Conservation (phyloP, 2,888 invertebrate species). For the Amiota mariae region DNA sequence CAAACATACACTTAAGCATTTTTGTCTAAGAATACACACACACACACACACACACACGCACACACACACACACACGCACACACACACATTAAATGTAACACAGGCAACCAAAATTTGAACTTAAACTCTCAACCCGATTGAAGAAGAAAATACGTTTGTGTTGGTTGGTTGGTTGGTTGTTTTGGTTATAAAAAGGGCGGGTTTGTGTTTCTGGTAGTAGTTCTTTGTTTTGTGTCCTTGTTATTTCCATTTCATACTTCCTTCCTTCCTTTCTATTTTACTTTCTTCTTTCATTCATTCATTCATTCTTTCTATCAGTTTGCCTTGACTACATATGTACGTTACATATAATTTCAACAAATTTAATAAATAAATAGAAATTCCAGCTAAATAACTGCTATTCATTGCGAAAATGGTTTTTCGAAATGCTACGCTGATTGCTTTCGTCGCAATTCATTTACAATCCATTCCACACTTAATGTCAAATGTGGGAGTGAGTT, state of each 20-base stretch:
- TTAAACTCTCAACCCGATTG: background rate
- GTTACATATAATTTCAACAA: constrained; percentile 59
- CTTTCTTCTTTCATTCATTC: background rate
- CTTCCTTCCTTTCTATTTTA: background rate
- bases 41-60: constrained; percentile 32
- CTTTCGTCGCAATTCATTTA: constrained; percentile 2
- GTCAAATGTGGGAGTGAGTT: background rate
- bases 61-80: constrained; percentile 32
- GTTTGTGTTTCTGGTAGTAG: constrained; percentile 30
- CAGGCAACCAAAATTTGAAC: constrained; percentile 20
- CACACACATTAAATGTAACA: constrained; percentile 9
- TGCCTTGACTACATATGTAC: constrained; percentile 31
- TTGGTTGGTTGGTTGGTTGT: constrained; percentile 2
- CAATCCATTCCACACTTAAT: no score
- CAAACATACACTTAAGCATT: constrained; percentile 26
- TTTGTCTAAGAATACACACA: constrained; percentile 23
- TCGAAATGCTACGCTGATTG: constrained; percentile 27
- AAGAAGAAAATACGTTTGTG: constrained; percentile 49
- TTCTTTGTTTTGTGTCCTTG: constrained; percentile 30
- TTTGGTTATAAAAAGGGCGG: constrained; percentile 44
- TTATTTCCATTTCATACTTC: background rate
- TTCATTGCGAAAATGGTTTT: constrained; percentile 39
- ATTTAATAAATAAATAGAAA: constrained; percentile 67
- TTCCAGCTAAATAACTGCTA: constrained; percentile 54
- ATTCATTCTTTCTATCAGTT: background rate